Conservation (phyloP, 2,888 invertebrate species). For the Trichopoda pennipes region DNA sequence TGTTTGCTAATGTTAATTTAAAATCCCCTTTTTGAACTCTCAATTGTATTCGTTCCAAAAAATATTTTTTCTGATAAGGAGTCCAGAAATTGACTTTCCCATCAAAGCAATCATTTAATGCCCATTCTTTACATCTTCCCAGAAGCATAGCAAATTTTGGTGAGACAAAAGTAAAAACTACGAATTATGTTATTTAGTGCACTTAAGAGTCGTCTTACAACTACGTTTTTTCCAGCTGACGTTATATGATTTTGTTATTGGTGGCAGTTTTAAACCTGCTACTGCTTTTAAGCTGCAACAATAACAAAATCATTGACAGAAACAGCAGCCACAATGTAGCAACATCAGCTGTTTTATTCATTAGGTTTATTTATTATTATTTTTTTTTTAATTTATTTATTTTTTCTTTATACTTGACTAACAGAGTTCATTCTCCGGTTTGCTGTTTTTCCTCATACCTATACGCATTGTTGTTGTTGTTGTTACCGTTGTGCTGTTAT, state of each 20-base stretch:
- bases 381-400: background rate
- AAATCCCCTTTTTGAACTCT: too few relatives aligned
- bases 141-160: too few relatives aligned
- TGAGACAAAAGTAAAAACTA: too few relatives aligned
- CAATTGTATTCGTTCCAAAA: too few relatives aligned
- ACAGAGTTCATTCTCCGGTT: slow-evolving; percentile 62
- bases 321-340: slow-evolving; percentile 52
- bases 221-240: slow-evolving; percentile 17
- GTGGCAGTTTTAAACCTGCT: slow-evolving; percentile 44
- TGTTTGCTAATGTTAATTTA: too few relatives aligned
- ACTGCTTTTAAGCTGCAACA: slow-evolving; percentile 20
- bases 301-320: slow-evolving; percentile 38
- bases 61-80: too few relatives aligned
- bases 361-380: background rate
- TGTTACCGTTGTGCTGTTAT: slow-evolving; percentile 54
- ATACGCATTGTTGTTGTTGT: slow-evolving; percentile 39
- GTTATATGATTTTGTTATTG: slow-evolving; percentile 6
- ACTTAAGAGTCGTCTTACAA: background rate
- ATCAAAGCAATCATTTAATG: too few relatives aligned
- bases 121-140: too few relatives aligned
- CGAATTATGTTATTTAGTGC: background rate
- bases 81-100: too few relatives aligned
- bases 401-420: slow-evolving; percentile 52
- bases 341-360: slow-evolving; percentile 62
- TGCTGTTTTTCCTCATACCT: slow-evolving; percentile 31